Percentiles rank a stretch among this genome's conserved stretches.
Conservation (phyloP, 2,797 vertebrate genomes). For the Alfaro cultratus region DNA sequence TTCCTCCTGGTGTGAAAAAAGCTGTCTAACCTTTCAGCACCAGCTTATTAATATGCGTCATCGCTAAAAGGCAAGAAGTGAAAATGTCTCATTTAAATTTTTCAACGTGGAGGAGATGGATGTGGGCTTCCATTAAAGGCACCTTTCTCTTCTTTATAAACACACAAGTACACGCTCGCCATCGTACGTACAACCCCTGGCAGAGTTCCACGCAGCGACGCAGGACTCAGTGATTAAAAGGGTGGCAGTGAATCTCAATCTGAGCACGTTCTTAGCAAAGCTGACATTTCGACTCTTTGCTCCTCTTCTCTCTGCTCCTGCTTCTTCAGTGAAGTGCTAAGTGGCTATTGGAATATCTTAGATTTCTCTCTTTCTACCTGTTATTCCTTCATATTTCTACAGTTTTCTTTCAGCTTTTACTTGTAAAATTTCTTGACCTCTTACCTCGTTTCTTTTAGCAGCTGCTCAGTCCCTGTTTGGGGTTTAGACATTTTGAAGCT, state of each 20-base stretch:
- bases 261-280: slow-evolving; percentile 66
- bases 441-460: neutral
- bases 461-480: neutral
- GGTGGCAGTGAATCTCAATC: slow-evolving; percentile 64
- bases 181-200: slow-evolving; percentile 42
- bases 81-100: slow-evolving; percentile 82
- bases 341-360: slow-evolving; percentile 45
- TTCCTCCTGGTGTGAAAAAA: slow-evolving; percentile 20
- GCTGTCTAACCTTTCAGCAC: slow-evolving; percentile 72
- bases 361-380: slow-evolving; percentile 21
- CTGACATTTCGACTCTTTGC: slow-evolving; percentile 74
- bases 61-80: slow-evolving; percentile 73
- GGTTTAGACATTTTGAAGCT: neutral
- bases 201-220: slow-evolving; percentile 42
- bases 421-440: neutral
- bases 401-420: neutral
- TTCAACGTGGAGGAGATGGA: slow-evolving; percentile 62
- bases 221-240: slow-evolving; percentile 66
- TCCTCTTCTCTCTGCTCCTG: slow-evolving; percentile 59
- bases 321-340: slow-evolving; percentile 50
- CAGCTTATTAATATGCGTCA: slow-evolving; percentile 74
- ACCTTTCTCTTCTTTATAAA: slow-evolving; percentile 45
- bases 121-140: slow-evolving; percentile 62
- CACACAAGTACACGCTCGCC: slow-evolving; percentile 44
- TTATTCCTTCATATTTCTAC: slow-evolving; percentile 17